phyloP scores from a whole-genome alignment of 2,113 vertebrate species.

The Solenodon paradoxus region DNA sequence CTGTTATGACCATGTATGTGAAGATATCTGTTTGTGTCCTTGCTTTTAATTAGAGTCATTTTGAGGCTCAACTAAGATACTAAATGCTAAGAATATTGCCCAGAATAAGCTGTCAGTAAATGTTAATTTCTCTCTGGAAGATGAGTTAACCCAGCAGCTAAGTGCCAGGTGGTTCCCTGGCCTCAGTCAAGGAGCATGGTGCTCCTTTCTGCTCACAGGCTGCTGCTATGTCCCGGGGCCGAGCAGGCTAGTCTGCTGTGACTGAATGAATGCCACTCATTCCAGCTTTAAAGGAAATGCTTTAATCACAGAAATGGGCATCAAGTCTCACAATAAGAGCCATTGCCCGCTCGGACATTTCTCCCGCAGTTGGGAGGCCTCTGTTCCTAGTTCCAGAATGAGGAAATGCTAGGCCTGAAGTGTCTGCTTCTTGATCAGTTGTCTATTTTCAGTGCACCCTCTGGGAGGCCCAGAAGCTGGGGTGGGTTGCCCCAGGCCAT shows the following conservation, averaged over 20 bases:
- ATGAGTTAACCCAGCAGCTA: neutral
- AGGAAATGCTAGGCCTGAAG: neutral
- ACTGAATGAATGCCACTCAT: neutral
- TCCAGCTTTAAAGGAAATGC: neutral
- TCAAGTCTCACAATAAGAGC: neutral
- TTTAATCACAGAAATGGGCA: neutral
- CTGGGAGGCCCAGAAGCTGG: neutral
- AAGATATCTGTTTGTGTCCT: neutral
- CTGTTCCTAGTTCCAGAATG: neutral
- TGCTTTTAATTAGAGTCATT: neutral
- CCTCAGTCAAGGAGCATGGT: neutral
- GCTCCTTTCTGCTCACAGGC: neutral
- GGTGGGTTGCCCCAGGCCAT: neutral
- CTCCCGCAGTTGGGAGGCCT: neutral
- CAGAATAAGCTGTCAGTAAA: neutral
- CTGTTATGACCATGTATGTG: neutral
- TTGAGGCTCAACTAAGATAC: neutral
- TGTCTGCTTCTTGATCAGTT: neutral
- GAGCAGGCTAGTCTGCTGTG: neutral
- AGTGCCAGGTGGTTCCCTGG: neutral
- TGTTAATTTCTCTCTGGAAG: neutral
- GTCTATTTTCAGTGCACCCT: conserved; percentile 44
- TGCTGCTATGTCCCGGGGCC: neutral
- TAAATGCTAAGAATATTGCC: neutral
- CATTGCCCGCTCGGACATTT: neutral